phyloP scores from a whole-genome alignment of 2,797 vertebrate species.

The Parotocinclus haroldoi region DNA sequence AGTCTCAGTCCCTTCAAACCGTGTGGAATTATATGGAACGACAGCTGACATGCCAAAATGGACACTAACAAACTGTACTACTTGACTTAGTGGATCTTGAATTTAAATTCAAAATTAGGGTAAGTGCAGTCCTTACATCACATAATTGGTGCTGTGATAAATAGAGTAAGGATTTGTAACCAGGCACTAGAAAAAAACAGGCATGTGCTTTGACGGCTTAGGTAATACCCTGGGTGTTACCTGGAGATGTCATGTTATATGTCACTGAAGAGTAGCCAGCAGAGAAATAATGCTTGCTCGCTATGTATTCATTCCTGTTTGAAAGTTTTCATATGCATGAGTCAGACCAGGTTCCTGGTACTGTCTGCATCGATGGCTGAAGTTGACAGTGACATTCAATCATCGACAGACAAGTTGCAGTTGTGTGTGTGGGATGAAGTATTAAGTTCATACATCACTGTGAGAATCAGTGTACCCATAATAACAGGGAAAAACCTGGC shows the following conservation, averaged over 20 bases:
- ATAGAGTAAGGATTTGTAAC: no score
- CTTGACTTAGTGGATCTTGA: no score
- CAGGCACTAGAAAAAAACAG: no score
- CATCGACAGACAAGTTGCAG: neutral
- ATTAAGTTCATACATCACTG: constrained; percentile 20
- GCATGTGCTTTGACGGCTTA: no score
- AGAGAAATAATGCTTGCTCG: constrained; percentile 7
- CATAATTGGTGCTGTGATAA: no score
- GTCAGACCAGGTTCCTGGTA: constrained; percentile 7
- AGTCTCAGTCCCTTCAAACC: no score
- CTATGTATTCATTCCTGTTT: constrained; percentile 26
- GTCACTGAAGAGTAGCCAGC: constrained; percentile 5
- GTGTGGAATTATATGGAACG: neutral
- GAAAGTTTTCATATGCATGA: constrained; percentile 7
- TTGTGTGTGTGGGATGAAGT: constrained; percentile 19
- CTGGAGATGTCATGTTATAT: neutral
- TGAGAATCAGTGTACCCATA: neutral
- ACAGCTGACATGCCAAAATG: no score
- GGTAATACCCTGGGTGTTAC: no score
- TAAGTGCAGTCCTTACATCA: no score
- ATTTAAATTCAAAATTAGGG: no score
- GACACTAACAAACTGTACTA: no score
- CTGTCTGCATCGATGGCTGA: constrained; percentile 15
- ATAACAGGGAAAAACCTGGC: constrained; percentile 3
- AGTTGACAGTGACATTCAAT: constrained; percentile 24